phyloP scores from a whole-genome alignment of 2,113 vertebrate species.

The Ahaetulla prasina region DNA sequence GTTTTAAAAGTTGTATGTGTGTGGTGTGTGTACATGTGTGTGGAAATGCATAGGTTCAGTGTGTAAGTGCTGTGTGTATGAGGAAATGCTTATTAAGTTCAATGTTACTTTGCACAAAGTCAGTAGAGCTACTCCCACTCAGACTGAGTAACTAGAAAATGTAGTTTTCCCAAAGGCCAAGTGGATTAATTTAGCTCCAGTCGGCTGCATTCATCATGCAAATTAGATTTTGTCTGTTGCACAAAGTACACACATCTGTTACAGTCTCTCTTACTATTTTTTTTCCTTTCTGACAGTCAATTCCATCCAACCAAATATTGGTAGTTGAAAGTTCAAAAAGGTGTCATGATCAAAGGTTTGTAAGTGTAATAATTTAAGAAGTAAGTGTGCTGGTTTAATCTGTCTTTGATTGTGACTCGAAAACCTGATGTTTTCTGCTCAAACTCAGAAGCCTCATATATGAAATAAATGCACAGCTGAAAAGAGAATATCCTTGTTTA shows the following conservation, averaged over 20 bases:
- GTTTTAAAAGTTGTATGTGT: not conserved
- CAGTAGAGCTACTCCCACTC: too few species aligned
- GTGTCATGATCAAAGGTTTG: not conserved
- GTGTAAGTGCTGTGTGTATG: too few species aligned
- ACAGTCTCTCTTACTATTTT: not conserved
- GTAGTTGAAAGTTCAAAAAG: not conserved
- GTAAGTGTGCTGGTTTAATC: not conserved
- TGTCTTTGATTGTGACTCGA: not conserved
- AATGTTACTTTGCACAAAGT: not conserved
- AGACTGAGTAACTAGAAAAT: not conserved
- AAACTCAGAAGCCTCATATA: not conserved
- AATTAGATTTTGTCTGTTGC: not conserved
- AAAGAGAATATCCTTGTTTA: not conserved
- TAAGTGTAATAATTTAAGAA: not conserved
- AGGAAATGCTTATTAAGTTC: not conserved
- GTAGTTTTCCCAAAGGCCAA: not conserved
- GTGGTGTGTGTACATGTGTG: too few species aligned
- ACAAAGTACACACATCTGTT: not conserved
- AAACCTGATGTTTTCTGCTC: not conserved
- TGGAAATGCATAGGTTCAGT: too few species aligned
- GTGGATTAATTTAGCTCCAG: not conserved
- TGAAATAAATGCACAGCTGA: not conserved
- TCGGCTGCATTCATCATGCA: not conserved
- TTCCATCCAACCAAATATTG: not conserved
- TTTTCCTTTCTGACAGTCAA: not conserved